Conservation (phyloP, 2,888 invertebrate genomes). For the Uloborus plumipes region DNA sequence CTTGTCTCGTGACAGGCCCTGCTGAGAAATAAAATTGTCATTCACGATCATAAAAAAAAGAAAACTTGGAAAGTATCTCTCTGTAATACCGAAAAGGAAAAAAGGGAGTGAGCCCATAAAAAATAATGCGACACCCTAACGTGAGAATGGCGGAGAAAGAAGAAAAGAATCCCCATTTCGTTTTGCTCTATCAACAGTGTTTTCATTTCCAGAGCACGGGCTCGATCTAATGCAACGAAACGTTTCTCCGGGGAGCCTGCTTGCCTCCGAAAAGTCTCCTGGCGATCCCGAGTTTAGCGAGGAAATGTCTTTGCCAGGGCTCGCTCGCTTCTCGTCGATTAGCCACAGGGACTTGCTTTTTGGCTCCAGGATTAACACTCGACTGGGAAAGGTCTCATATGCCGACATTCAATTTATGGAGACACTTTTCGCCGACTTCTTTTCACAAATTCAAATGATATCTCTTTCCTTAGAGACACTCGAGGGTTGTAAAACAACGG, state of each 20-base stretch:
- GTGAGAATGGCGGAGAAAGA: neutral
- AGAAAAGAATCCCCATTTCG: conserved; percentile 6
- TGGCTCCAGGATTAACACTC: no score
- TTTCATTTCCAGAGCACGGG: neutral
- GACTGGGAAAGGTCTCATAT: no score
- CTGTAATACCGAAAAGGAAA: conserved; percentile 8
- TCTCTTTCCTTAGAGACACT: no score
- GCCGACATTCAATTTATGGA: no score
- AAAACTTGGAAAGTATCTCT: neutral
- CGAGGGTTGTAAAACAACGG: no score
- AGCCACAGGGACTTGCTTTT: no score
- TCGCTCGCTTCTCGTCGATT: no score
- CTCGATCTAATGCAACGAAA: conserved; percentile 3
- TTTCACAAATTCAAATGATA: no score
- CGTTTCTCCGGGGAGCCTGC: neutral
- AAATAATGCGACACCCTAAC: conserved; percentile 13
- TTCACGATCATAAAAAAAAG: conserved; percentile 11
- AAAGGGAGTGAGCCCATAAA: neutral
- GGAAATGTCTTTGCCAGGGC: no score
- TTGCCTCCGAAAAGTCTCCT: neutral
- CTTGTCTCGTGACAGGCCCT: conserved; percentile 2
- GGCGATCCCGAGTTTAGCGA: no score
- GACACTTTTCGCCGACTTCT: no score
- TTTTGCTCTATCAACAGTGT: conserved; percentile 13
- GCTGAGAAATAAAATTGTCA: conserved; percentile 13